phyloP scores from a whole-genome alignment of 2,888 invertebrate genomes.

The Xestia ashworthii region DNA sequence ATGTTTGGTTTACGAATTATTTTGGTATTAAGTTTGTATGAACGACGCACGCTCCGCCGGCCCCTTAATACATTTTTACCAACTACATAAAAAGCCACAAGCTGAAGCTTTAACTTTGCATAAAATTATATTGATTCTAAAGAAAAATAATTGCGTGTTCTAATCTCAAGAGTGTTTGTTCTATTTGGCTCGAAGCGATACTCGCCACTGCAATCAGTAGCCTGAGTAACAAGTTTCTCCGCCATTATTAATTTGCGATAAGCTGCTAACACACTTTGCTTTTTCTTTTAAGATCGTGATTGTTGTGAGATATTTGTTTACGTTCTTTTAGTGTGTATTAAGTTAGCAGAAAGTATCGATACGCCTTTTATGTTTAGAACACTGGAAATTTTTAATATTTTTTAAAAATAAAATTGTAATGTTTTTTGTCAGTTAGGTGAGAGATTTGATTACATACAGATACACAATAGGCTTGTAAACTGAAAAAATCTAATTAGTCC shows the following conservation, averaged over 20 bases:
- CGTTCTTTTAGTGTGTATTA: conserved; percentile 19
- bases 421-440: too few species aligned
- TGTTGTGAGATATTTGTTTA: conserved; percentile 58
- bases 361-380: neutral
- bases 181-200: conserved; percentile 56
- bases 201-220: conserved; percentile 58
- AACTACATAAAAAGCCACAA: neutral
- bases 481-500: too few species aligned
- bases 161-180: conserved; percentile 55
- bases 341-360: neutral
- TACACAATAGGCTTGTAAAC: too few species aligned
- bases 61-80: neutral
- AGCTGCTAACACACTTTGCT: conserved; percentile 50
- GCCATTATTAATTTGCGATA: conserved; percentile 62
- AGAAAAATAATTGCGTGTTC: conserved; percentile 51
- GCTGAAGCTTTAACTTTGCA: neutral
- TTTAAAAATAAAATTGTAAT: too few species aligned
- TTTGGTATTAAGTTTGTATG: too few species aligned
- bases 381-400: too few species aligned
- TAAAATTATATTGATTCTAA: conserved; percentile 15
- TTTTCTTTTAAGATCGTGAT: conserved; percentile 42
- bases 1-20: too few species aligned
- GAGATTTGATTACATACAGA: neutral
- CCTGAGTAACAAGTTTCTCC: conserved; percentile 50
- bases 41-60: too few species aligned